Evolutionary conservation across 2,797 vertebrate species (phyloP), one percentile per base, ranked within the genome.

Genomic region (Parotocinclus haroldoi): DNA sequence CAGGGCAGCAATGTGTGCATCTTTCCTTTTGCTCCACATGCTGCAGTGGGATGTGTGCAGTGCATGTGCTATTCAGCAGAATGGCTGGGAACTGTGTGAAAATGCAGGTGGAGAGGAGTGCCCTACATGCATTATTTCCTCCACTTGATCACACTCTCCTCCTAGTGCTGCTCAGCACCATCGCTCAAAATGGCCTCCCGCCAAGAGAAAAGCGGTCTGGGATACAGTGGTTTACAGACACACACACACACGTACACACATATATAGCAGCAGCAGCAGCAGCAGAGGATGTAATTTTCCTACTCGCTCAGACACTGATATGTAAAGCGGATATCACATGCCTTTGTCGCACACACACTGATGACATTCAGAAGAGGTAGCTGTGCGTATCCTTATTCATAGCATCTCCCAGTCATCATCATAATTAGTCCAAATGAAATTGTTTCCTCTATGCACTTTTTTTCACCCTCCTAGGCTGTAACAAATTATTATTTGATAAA

Each of bases 51-150:
- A 39, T 59, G 62, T 53, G 62, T 7, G 16, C 38, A 38, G 14
- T 19, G 17, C 9, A 8, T 37, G 39, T 16, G 27, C 48, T 64
- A 46, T 13, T 42, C 52, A 17, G 36, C 27, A 44, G 50, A n/a
- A 48, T 9, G 14, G 52, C 36, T 53, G 60, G 73, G 37, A 58
- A 19, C 27, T 13, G 36, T 63, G 39, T 45, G 37, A 44, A 19
- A 11, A 57, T 60, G 66, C 69, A 67, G 66, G 73, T 73, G 59
- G 63, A 27, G 51, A 61, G 62, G 49, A 68, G n/a, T 66, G 58
- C 51, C 49, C 61, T 55, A 38, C 49, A 27, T 40, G 8, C 59
- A 53, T 55, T 18, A 53, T 46, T 73, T 60, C 36, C 52, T 11
- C 63, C 37, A 55, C 69, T 70, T 55, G 57, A 71, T 67, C 70